These are phyloP conservation scores for Bagarius yarrelli DNA, from an alignment of 2,113 vertebrate genomes.

Conservation along the genomic window DNA sequence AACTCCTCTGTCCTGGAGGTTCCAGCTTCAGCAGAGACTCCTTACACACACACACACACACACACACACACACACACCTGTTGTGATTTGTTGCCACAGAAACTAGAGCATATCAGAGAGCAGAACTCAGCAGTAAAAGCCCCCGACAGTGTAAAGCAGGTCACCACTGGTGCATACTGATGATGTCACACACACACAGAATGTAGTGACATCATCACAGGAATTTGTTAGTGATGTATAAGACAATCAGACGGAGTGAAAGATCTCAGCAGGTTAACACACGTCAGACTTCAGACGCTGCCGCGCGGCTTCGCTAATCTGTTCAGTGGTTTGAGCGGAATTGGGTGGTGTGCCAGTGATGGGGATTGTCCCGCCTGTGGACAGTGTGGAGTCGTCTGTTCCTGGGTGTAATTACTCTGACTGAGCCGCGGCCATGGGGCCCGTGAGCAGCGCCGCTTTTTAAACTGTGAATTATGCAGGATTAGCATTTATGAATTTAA, in stretches of 20 bases:
- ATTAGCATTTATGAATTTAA: constrained; percentile 99
- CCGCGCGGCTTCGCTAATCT: constrained; percentile 92
- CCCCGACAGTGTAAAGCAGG: too few relatives aligned
- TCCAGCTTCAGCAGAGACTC: too few relatives aligned
- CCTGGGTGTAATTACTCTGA: constrained; percentile 99
- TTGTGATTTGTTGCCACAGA: too few relatives aligned
- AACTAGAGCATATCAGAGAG: too few relatives aligned
- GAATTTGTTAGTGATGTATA: constrained; percentile 63
- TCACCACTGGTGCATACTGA: constrained; percentile 1
- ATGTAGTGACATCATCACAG: constrained; percentile 54
- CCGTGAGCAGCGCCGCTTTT: constrained; percentile 98
- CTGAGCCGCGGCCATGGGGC: constrained; percentile 99
- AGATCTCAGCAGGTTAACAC: constrained; percentile 58
- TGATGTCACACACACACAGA: constrained; percentile 53
- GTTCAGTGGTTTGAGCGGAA: constrained; percentile 99
- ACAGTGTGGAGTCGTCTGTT: constrained; percentile 99
- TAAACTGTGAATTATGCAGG: constrained; percentile 99
- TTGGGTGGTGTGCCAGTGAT: constrained; percentile 96
- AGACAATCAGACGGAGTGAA: constrained; percentile 61
- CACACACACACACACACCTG: too few relatives aligned
- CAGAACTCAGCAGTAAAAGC: too few relatives aligned
- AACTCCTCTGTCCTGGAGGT: too few relatives aligned
- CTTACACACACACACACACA: too few relatives aligned
- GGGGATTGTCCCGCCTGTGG: constrained; percentile 96
- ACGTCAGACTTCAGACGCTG: too few relatives aligned